Evolutionary conservation across 64 coral and sea anemone genomes (phyloP).

Genomic region (Actinia equina): DNA sequence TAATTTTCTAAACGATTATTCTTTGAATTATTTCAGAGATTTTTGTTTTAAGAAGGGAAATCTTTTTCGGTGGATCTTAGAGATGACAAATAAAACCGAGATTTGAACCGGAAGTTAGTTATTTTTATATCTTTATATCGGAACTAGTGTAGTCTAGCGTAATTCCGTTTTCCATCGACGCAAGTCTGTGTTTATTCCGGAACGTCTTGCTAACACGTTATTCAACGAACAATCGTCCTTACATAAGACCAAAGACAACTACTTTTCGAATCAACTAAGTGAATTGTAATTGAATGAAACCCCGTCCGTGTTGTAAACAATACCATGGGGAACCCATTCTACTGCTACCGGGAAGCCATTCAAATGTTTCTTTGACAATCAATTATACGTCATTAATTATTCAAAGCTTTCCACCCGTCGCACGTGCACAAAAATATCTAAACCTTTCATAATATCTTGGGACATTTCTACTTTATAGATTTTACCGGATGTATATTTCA

Average conservation of each 20-base stretch:
- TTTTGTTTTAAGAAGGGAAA: not conserved
- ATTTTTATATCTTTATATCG: constrained; percentile 7
- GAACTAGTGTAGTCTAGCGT: not conserved
- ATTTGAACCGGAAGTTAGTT: constrained; percentile 11
- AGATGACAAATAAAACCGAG: not conserved
- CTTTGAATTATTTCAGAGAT: not conserved
- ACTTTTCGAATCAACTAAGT: not conserved
- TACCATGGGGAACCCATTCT: constrained; percentile 50
- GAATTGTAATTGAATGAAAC: not conserved
- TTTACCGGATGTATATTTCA: not conserved
- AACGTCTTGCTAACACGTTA: not conserved
- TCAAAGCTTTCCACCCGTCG: not conserved
- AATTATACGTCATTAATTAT: constrained; percentile 5
- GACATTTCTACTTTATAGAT: not conserved
- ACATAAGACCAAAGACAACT: not conserved
- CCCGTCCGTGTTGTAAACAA: not conserved
- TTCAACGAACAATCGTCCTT: constrained; percentile 6
- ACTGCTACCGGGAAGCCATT: constrained; percentile 51
- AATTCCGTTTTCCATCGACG: not conserved
- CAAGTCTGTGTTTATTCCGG: not conserved
- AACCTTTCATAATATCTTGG: not conserved
- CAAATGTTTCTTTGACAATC: constrained; percentile 5
- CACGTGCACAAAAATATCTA: constrained; percentile 20
- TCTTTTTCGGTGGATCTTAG: not conserved
- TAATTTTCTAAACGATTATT: not conserved